These are phyloP conservation scores for Griposia aprilina DNA, from an alignment of 2,888 invertebrate genomes.

Conservation along the genomic window DNA sequence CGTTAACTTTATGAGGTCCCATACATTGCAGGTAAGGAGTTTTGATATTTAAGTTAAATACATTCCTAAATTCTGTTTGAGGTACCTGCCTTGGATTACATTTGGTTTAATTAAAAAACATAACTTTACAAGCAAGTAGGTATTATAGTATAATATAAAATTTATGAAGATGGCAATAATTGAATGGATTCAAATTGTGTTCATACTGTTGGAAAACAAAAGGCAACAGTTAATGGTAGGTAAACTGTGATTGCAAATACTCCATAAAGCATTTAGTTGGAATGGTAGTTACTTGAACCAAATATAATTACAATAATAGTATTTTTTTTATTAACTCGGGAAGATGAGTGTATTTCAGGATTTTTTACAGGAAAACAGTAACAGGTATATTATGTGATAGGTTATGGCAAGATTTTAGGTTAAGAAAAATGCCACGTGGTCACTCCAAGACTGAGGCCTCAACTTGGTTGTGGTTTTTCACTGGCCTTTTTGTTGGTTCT, in stretches of 20 bases:
- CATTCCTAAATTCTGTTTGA: not conserved
- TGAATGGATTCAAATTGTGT: not conserved
- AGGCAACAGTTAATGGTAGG: not conserved
- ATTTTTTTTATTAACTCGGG: no score
- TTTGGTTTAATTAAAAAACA: not conserved
- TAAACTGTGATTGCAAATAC: not conserved
- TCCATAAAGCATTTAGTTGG: not conserved
- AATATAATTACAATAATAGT: not conserved
- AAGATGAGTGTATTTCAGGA: not conserved
- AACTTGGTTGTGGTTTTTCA: no score
- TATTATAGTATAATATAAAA: no score
- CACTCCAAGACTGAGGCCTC: not conserved
- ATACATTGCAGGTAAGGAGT: constrained; percentile 93
- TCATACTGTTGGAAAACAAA: not conserved
- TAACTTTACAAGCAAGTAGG: no score
- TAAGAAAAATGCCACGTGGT: not conserved
- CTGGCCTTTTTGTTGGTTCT: no score
- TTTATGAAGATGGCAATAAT: no score
- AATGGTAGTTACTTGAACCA: not conserved
- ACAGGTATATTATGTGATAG: no score
- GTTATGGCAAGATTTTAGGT: not conserved
- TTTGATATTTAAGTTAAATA: not conserved
- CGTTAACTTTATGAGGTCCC: constrained; percentile 94
- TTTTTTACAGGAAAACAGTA: not conserved
- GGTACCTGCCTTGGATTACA: no score